phyloP scores from a whole-genome alignment of 2,113 vertebrate species.

The Oryzias woworae region DNA sequence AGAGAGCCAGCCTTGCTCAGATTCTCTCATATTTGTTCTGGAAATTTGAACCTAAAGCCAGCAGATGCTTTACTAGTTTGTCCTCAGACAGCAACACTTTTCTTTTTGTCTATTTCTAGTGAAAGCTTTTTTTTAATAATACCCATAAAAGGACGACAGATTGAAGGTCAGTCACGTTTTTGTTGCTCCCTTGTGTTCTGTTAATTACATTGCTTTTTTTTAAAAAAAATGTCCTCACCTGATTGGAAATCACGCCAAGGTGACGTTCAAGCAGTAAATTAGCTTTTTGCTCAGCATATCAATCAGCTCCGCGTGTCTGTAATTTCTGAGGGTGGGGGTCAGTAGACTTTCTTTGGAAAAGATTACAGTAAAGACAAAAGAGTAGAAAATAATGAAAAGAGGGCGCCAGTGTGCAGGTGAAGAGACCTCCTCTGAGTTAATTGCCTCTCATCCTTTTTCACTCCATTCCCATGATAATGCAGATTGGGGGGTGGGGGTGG shows the following conservation, averaged over 20 bases:
- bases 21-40: no score
- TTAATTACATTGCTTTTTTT: slow-evolving; percentile 43
- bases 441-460: slow-evolving; percentile 60
- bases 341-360: slow-evolving; percentile 24
- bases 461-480: slow-evolving; percentile 31
- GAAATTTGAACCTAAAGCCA: no score
- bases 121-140: slow-evolving; percentile 1
- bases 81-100: no score
- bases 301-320: slow-evolving; percentile 22
- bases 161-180: slow-evolving; percentile 55
- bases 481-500: slow-evolving; percentile 11
- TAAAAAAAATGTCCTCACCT: slow-evolving; percentile 41
- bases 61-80: no score
- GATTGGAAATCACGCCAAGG: slow-evolving; percentile 58
- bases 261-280: slow-evolving; percentile 59
- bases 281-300: slow-evolving; percentile 26
- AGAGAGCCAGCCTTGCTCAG: no score
- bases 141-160: not conserved
- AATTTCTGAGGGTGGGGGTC: slow-evolving; percentile 32
- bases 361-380: slow-evolving; percentile 17
- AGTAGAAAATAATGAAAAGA: slow-evolving; percentile 15
- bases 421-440: slow-evolving; percentile 56
- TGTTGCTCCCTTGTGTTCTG: slow-evolving; percentile 46
- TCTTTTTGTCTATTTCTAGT: no score
- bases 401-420: slow-evolving; percentile 43